These are phyloP conservation scores for Porites divaricata DNA, from an alignment of 92 coral and sea anemone genomes.

Conservation along the genomic window DNA sequence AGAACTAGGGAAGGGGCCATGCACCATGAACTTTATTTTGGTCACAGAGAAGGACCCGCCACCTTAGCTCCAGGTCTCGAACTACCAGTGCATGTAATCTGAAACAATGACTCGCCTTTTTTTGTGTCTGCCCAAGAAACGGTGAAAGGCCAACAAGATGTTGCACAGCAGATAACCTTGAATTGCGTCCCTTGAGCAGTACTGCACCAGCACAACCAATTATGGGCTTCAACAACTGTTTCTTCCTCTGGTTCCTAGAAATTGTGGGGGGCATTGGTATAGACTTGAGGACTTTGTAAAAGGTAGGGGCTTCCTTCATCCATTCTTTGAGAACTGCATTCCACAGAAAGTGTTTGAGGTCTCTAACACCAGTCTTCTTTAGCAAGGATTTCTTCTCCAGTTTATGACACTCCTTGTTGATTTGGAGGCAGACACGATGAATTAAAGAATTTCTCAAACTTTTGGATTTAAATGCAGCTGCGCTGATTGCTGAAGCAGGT, in stretches of 20 bases:
- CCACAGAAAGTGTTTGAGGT: conserved; percentile 22
- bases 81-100: too few species aligned
- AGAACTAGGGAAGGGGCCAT: too few species aligned
- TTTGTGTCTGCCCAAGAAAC: conserved; percentile 23
- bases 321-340: conserved; percentile 35
- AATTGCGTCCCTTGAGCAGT: conserved; percentile 43
- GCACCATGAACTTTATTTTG: too few species aligned
- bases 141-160: conserved; percentile 45
- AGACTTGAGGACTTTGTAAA: conserved; percentile 1
- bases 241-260: background rate
- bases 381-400: conserved; percentile 30
- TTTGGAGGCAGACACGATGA: conserved; percentile 4
- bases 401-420: conserved; percentile 22
- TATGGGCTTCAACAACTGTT: background rate
- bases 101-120: conserved; percentile 16
- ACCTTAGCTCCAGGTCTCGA: too few species aligned
- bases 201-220: conserved; percentile 33
- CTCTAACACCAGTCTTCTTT: conserved; percentile 20
- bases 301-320: conserved; percentile 33
- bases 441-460: conserved; percentile 22
- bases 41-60: too few species aligned
- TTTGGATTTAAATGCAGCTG: conserved; percentile 14
- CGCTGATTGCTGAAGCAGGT: conserved; percentile 27
- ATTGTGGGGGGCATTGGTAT: conserved; percentile 28
- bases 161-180: conserved; percentile 45